Evolutionary conservation across 2,888 invertebrate species (phyloP).

Genomic region (Dryococelus australis): DNA sequence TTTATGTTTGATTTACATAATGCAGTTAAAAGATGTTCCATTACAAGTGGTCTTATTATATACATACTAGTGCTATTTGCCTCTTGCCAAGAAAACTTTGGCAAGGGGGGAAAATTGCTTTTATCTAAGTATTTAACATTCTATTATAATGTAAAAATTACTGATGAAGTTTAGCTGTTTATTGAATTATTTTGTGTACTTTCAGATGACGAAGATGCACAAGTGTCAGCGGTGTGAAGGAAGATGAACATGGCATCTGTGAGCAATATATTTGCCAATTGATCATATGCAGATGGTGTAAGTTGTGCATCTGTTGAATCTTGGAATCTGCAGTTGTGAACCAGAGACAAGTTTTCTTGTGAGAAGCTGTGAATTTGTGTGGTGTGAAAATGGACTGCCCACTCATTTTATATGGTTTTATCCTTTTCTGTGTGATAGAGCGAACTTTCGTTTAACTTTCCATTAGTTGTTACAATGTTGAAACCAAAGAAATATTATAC

Average conservation of each 20-base stretch:
- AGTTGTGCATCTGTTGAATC: background rate
- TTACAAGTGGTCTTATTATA: background rate
- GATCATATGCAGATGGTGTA: background rate
- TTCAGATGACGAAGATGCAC: conserved; percentile 71
- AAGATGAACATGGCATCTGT: background rate
- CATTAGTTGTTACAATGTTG: conserved; percentile 17
- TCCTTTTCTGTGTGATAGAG: background rate
- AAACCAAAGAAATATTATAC: conserved; percentile 26
- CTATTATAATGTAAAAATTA: too few relatives aligned
- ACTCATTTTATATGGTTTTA: background rate
- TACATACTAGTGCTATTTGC: conserved; percentile 33
- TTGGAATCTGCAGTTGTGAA: background rate
- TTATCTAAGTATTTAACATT: too few relatives aligned
- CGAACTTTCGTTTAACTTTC: background rate
- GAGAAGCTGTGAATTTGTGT: background rate
- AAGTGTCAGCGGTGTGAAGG: conserved; percentile 67
- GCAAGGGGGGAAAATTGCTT: too few relatives aligned
- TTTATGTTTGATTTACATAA: background rate
- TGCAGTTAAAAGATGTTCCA: conserved; percentile 17
- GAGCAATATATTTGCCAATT: background rate
- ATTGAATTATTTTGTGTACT: conserved; percentile 46
- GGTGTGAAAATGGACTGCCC: conserved; percentile 6
- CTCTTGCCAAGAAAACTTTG: too few relatives aligned
- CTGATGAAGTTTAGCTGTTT: too few relatives aligned
- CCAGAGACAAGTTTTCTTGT: background rate